Evolutionary conservation across 2,113 vertebrate species (phyloP).

Genomic region (Chaetops frenatus): DNA sequence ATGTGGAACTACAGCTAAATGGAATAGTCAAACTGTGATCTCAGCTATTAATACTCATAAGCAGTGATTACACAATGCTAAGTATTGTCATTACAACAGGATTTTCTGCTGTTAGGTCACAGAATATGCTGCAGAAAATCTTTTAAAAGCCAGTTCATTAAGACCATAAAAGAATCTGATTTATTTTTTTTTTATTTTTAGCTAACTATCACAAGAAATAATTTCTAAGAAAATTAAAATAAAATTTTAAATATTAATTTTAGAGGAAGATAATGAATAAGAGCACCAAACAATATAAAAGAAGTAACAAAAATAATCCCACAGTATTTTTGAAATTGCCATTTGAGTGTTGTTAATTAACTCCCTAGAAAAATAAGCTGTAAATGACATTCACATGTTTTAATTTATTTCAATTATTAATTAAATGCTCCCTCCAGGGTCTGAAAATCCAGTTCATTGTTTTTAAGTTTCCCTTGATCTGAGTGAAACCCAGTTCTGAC

Average conservation of each 20-base stretch:
- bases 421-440: not conserved
- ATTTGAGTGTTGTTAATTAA: not conserved
- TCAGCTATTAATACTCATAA: conserved; percentile 1
- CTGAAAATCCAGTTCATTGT: not conserved
- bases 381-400: not conserved
- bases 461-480: not conserved
- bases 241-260: not conserved
- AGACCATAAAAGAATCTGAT: not conserved
- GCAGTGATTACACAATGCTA: not conserved
- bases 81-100: not conserved
- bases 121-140: not conserved
- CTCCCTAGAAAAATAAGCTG: not conserved
- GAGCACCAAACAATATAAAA: not conserved
- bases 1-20: not conserved
- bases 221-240: not conserved
- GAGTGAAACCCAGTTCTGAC: not conserved
- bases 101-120: not conserved
- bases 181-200: not conserved
- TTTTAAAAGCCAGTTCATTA: not conserved
- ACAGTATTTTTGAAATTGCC: not conserved
- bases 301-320: not conserved
- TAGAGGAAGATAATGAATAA: not conserved
- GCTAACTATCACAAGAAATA: not conserved
- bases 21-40: not conserved
- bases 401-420: not conserved